A percentile compares a stretch with the other conserved stretches of the same genome.
Conservation (phyloP, 2,797 vertebrate genomes). For the Carcharodon carcharias region DNA sequence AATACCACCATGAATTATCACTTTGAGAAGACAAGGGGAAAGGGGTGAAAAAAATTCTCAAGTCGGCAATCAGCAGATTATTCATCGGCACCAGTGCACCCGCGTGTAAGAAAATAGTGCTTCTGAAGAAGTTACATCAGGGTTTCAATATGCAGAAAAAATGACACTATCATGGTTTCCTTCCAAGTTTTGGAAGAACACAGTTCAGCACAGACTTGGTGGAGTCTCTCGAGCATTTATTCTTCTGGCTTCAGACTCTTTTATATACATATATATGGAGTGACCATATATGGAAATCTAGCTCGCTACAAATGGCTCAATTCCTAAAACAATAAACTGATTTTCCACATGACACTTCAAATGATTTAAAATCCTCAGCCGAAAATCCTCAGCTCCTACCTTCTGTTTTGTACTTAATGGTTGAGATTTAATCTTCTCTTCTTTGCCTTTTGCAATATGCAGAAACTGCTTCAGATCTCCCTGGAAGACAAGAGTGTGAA, state of each 20-base stretch:
- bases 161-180: background rate
- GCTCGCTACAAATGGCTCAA: background rate
- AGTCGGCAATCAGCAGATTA: background rate
- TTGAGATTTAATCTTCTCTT: conserved; percentile 84
- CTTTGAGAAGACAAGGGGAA: background rate
- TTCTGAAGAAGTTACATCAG: background rate
- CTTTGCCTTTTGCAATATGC: conserved; percentile 88
- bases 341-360: background rate
- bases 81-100: background rate
- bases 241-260: background rate
- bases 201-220: background rate
- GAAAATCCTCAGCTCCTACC: conserved; percentile 51
- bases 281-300: background rate
- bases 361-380: background rate
- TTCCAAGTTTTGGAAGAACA: background rate
- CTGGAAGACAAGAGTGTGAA: conserved; percentile 52
- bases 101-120: background rate
- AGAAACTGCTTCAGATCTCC: conserved; percentile 96
- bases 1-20: background rate
- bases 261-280: background rate
- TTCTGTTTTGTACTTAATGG: conserved; percentile 89
- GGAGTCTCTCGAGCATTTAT: background rate
- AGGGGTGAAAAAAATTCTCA: background rate
- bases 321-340: conserved; percentile 41
- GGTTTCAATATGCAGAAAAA: background rate